These are phyloP conservation scores for Coremacera marginata DNA, from an alignment of 2,888 invertebrate genomes.

Conservation along the genomic window DNA sequence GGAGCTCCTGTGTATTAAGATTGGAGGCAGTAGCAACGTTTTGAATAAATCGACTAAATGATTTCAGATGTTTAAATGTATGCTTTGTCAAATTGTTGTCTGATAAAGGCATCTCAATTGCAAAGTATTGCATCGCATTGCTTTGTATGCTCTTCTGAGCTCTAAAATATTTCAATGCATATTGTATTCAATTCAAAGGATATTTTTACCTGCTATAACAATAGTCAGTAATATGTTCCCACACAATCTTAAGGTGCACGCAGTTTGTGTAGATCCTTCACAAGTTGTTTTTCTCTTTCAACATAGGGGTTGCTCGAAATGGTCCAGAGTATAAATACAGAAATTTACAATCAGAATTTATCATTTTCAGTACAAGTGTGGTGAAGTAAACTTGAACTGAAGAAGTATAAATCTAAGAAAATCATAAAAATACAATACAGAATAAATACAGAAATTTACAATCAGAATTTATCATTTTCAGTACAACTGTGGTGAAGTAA, in stretches of 20 bases:
- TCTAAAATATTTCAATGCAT: neutral
- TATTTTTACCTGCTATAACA: slow-evolving; percentile 24
- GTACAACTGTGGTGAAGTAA: slow-evolving; percentile 56
- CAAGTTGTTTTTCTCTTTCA: neutral
- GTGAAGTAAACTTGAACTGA: slow-evolving; percentile 48
- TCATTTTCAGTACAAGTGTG: slow-evolving; percentile 59
- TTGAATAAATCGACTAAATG: neutral
- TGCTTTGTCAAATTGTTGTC: neutral
- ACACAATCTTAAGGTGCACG: slow-evolving; percentile 46
- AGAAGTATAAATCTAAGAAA: too few relatives aligned
- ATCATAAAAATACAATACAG: too few relatives aligned
- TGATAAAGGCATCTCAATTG: too few relatives aligned
- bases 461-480: slow-evolving; percentile 55
- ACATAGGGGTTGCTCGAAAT: slow-evolving; percentile 12
- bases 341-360: slow-evolving; percentile 48
- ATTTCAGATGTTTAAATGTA: neutral
- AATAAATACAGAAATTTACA: slow-evolving; percentile 54
- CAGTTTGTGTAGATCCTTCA: slow-evolving; percentile 40
- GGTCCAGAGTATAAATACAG: slow-evolving; percentile 53
- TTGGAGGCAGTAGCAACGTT: neutral
- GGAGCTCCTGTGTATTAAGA: slow-evolving; percentile 18
- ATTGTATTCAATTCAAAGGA: neutral
- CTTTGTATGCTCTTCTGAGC: neutral
- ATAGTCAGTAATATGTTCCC: slow-evolving; percentile 1
- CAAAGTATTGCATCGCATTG: too few relatives aligned